Conservation (phyloP, 2,113 vertebrate species). For the Crotalus helleri region DNA sequence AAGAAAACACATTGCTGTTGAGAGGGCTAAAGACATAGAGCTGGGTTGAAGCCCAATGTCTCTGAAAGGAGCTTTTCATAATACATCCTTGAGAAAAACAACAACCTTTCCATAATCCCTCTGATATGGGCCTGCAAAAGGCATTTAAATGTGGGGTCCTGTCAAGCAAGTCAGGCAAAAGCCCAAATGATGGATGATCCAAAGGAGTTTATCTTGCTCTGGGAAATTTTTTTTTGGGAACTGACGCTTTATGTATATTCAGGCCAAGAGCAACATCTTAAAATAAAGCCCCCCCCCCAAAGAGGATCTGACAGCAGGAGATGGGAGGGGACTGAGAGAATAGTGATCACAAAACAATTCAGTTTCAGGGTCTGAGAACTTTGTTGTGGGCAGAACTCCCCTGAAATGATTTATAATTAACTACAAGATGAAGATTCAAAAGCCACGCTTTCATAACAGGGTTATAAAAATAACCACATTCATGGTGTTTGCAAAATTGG, state of each 20-base stretch:
- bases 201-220: conserved; percentile 88
- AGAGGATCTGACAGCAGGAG: conserved; percentile 70
- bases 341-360: conserved; percentile 71
- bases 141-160: conserved; percentile 75
- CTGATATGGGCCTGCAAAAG: conserved; percentile 67
- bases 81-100: conserved; percentile 63
- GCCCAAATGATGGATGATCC: conserved; percentile 81
- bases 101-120: conserved; percentile 66
- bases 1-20: conserved; percentile 57
- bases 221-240: conserved; percentile 90
- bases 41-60: conserved; percentile 64
- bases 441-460: conserved; percentile 85
- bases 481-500: conserved; percentile 81
- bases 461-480: conserved; percentile 82
- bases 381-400: conserved; percentile 77
- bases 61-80: conserved; percentile 74
- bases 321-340: conserved; percentile 62
- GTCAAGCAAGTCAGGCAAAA: conserved; percentile 82
- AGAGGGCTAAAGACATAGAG: conserved; percentile 62
- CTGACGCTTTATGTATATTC: conserved; percentile 75
- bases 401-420: conserved; percentile 79
- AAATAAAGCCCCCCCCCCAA: conserved; percentile 81
- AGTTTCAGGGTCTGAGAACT: conserved; percentile 80
- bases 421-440: conserved; percentile 86
- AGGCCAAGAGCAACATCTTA: conserved; percentile 95